Conservation (phyloP, 2,113 vertebrate genomes). For the Etheostoma cragini region DNA sequence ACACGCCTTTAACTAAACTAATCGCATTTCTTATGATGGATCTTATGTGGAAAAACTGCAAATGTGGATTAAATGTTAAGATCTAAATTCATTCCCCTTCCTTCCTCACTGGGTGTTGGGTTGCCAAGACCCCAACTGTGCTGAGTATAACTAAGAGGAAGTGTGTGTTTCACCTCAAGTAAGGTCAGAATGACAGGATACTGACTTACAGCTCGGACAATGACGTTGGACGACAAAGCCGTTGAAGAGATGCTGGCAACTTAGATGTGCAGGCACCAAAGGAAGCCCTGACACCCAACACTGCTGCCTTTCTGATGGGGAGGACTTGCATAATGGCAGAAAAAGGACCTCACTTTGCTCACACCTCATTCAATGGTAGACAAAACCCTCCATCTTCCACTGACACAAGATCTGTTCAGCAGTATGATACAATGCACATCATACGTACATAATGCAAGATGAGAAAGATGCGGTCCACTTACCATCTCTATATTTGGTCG, state of each 20-base stretch:
- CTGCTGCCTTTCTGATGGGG: constrained; percentile 50
- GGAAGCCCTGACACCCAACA: constrained; percentile 62
- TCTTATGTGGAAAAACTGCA: neutral
- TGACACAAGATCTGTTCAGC: constrained; percentile 27
- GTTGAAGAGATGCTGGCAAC: constrained; percentile 11
- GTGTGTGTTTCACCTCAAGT: constrained; percentile 3
- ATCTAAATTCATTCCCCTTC: neutral
- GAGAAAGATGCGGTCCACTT: constrained; percentile 41
- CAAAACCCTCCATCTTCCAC: constrained; percentile 18
- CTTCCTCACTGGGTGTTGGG: neutral
- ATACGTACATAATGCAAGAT: constrained; percentile 26
- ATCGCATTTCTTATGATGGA: neutral
- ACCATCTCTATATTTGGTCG: constrained; percentile 76
- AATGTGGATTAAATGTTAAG: neutral
- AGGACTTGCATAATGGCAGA: constrained; percentile 23
- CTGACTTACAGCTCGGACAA: constrained; percentile 2
- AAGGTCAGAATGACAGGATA: neutral
- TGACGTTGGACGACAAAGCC: neutral
- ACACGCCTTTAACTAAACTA: constrained; percentile 48
- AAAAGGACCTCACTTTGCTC: constrained; percentile 32
- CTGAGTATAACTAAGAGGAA: constrained; percentile 7
- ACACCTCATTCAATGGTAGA: constrained; percentile 39
- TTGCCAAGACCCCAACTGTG: neutral
- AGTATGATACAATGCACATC: neutral
- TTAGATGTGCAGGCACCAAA: neutral